Evolutionary conservation across 2,888 invertebrate genomes (phyloP), one percentile per base, ranked within the genome.

Genomic region (Boloria euphrosyne): DNA sequence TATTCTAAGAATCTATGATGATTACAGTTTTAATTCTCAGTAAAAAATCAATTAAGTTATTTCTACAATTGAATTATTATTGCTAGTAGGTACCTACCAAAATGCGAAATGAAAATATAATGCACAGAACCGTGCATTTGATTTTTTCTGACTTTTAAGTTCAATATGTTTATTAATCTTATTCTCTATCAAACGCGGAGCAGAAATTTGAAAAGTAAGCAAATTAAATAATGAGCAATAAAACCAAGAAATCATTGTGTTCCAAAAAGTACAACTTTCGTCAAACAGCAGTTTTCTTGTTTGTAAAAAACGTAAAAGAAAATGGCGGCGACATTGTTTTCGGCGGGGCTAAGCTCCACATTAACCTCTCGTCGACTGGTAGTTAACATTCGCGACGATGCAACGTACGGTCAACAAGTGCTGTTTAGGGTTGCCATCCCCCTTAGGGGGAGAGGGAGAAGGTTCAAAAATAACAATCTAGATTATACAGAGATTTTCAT

Each of bases 291-390:
- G 51, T 69, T 71, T 65, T 62, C 62, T 62, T 50, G 67, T 72
- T 73, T 70, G 72, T 76, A 63, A 68, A 77, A 78, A 78, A 81
- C 80, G 80, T 73, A 74, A 74, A 74, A 78, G 69, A 77, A 81
- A 79, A 82, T 80, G 81, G 77, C 78, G 78, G 69, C 78, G 79
- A 80, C 84, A 83, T 82, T 86, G 87, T 87, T 84, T 81, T 78
- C 80, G 79, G 77, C 73, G 73, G 74, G 78, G 84, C 82, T 86
- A 86, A 89, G 86, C 87, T 80, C 79, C 71, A 84, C 89, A 88
- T 89, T 89, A 89, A 86, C 89, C 87, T 87, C 81, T 82, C 79
- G 83, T 80, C 81, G 80, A 76, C 77, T 77, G 75, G 80, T 86
- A 82, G 83, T 88, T 89, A 87, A 85, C 86, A 85, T 86, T 85